Percentiles rank a stretch among this genome's conserved stretches.
Evolutionary conservation across 2,888 invertebrate species (phyloP).

Genomic region (Xestia c-nigrum): DNA sequence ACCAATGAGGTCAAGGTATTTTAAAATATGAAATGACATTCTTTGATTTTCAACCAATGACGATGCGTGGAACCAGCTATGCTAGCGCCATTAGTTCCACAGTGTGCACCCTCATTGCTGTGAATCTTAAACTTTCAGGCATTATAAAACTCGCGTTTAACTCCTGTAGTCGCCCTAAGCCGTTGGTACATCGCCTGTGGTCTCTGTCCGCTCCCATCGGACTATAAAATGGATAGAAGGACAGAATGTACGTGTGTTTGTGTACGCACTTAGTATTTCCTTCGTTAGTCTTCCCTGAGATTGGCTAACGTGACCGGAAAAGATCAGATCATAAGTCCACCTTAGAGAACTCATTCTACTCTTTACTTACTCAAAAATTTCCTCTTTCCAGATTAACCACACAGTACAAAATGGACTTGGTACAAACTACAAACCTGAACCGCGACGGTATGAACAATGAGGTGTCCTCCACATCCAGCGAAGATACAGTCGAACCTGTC

Average conservation of each 20-base stretch:
- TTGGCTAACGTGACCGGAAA: not conserved
- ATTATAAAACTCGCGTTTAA: too few species aligned
- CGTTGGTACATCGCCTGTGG: not conserved
- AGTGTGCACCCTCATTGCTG: too few species aligned
- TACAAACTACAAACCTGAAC: slow-evolving; percentile 74
- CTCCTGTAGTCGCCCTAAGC: not conserved
- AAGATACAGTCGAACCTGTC: slow-evolving; percentile 70
- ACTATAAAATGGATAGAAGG: not conserved
- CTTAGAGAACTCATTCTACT: too few species aligned
- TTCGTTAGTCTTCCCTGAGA: too few species aligned
- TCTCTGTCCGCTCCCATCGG: not conserved
- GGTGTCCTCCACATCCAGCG: slow-evolving; percentile 83
- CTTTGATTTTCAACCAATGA: too few species aligned
- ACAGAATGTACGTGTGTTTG: too few species aligned
- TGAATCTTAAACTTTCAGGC: too few species aligned
- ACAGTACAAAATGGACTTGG: slow-evolving; percentile 80
- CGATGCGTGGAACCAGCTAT: too few species aligned
- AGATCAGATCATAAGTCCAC: not conserved
- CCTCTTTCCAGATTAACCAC: slow-evolving; percentile 41
- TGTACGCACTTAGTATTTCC: too few species aligned
- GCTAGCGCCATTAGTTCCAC: too few species aligned
- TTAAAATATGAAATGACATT: too few species aligned
- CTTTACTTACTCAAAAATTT: not conserved
- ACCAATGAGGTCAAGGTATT: too few species aligned
- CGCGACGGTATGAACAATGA: slow-evolving; percentile 82